Evolutionary conservation across 2,888 invertebrate genomes (phyloP).

Genomic region (Drosophila recens): DNA sequence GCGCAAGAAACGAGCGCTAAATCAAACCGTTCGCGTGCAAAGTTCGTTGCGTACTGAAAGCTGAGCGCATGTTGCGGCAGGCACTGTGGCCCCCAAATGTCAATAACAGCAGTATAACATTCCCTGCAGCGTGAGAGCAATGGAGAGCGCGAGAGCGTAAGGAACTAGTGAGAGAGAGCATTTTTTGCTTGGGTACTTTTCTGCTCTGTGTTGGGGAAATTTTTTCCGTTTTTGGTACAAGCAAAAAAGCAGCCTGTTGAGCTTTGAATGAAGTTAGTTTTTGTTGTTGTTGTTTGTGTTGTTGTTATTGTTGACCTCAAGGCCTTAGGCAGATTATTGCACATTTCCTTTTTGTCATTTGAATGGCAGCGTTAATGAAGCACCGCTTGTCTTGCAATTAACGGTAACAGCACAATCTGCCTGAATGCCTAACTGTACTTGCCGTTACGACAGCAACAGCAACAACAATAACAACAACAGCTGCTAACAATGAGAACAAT

Average conservation of each 20-base stretch:
- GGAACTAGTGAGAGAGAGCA: neutral
- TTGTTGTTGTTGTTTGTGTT: conserved; percentile 16
- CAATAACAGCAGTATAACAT: conserved; percentile 33
- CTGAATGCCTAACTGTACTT: conserved; percentile 52
- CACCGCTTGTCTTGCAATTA: conserved; percentile 62
- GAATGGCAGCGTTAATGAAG: conserved; percentile 76
- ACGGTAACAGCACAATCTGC: conserved; percentile 37
- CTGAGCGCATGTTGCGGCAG: conserved; percentile 68
- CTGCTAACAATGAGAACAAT: conserved; percentile 75
- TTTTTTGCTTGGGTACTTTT: conserved; percentile 25
- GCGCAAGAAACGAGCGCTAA: conserved; percentile 8
- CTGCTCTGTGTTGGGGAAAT: conserved; percentile 62
- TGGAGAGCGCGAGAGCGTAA: neutral
- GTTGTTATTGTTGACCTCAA: conserved; percentile 51
- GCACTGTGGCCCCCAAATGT: conserved; percentile 31
- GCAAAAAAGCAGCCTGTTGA: conserved; percentile 74
- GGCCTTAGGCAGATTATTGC: conserved; percentile 70
- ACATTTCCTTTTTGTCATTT: conserved; percentile 71
- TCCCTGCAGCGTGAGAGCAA: conserved; percentile 46
- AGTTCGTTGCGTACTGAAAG: conserved; percentile 76
- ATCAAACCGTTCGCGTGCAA: conserved; percentile 63
- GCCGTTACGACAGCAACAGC: conserved; percentile 4
- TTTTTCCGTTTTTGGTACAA: conserved; percentile 33
- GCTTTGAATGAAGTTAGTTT: conserved; percentile 41
- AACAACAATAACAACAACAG: conserved; percentile 30